Percentiles rank a stretch among this genome's conserved stretches.
Evolutionary conservation across 2,113 vertebrate genomes (phyloP).

Genomic region (Phalacrocorax pelagicus): DNA sequence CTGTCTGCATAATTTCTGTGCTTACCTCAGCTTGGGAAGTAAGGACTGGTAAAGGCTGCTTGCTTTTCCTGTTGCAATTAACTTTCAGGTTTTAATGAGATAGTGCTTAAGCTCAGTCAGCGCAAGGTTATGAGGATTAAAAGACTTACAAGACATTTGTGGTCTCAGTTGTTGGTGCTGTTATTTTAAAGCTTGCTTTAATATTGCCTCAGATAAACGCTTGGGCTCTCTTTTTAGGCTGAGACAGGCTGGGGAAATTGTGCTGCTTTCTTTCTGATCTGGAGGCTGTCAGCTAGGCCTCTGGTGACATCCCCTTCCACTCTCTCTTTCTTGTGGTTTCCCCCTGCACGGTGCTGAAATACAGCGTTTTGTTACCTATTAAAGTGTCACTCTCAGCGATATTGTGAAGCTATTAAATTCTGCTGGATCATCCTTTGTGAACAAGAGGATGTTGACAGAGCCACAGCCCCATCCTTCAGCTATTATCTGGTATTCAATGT

Average conservation of each 20-base stretch:
- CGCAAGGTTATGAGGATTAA: background rate
- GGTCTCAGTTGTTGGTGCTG: background rate
- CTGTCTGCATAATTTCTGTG: background rate
- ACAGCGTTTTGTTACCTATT: conserved; percentile 61
- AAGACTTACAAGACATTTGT: background rate
- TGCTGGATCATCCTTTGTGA: conserved; percentile 71
- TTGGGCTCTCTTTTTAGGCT: background rate
- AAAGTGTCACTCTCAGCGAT: conserved; percentile 37
- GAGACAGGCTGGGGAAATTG: background rate
- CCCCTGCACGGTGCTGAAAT: conserved; percentile 41
- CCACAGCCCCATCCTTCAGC: conserved; percentile 64
- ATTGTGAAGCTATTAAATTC: conserved; percentile 70
- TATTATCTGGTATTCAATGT: conserved; percentile 72
- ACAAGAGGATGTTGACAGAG: conserved; percentile 68
- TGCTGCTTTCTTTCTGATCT: background rate
- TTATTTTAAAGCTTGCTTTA: background rate
- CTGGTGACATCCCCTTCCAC: background rate
- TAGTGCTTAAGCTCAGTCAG: background rate
- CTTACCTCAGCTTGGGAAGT: background rate
- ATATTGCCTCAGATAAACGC: background rate
- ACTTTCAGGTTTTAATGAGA: conserved; percentile 23
- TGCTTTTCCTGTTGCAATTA: conserved; percentile 32
- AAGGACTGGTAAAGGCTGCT: background rate
- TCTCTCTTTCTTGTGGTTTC: conserved; percentile 44
- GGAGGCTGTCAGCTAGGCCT: background rate